Evolutionary conservation across 2,888 invertebrate genomes (phyloP).

Genomic region (Parapristionchus giblindavisi): DNA sequence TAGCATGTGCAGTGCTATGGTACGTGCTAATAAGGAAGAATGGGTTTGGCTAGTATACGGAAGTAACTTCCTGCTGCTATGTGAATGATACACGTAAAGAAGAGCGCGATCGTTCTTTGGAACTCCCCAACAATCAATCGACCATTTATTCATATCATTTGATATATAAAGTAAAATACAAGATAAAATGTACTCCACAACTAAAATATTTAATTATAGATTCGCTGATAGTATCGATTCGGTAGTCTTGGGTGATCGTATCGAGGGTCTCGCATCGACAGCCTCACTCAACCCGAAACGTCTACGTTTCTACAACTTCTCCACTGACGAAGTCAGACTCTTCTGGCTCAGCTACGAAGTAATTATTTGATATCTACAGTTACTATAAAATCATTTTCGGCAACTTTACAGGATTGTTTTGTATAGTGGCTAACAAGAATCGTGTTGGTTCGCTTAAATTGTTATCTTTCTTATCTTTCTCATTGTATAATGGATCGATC

Average conservation of each 20-base stretch:
- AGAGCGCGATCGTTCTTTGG: too few relatives aligned
- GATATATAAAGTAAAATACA: too few relatives aligned
- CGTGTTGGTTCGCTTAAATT: not conserved
- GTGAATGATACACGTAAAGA: too few relatives aligned
- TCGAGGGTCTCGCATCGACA: not conserved
- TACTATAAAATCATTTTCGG: not conserved
- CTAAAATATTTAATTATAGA: too few relatives aligned
- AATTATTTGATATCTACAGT: slow-evolving; percentile 41
- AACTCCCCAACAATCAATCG: too few relatives aligned
- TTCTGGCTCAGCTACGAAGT: slow-evolving; percentile 84
- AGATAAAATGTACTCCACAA: too few relatives aligned
- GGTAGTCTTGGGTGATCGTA: not conserved
- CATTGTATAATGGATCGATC: too few relatives aligned
- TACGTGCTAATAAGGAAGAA: not conserved
- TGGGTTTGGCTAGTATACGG: too few relatives aligned
- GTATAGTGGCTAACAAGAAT: not conserved
- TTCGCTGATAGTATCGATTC: not conserved
- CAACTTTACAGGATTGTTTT: not conserved
- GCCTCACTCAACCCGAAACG: not conserved
- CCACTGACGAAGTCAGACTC: slow-evolving; percentile 75
- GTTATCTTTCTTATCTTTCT: not conserved
- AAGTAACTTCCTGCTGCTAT: too few relatives aligned
- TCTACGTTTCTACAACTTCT: slow-evolving; percentile 76
- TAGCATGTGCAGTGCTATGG: not conserved
- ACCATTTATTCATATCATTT: too few relatives aligned